phyloP scores from a whole-genome alignment of 2,888 invertebrate species.

The Nemurella pictetii region DNA sequence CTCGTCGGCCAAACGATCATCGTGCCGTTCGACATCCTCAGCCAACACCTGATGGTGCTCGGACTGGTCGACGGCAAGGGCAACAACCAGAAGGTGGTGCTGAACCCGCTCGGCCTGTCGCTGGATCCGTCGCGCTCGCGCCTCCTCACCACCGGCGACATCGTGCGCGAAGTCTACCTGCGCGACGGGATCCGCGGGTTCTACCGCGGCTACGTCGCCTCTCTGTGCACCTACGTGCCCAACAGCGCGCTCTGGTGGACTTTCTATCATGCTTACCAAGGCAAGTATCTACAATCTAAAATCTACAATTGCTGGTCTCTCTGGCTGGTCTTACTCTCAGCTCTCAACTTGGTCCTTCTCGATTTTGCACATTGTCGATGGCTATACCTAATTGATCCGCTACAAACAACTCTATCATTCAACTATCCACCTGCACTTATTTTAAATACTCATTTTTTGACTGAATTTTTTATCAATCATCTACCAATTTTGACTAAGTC shows the following conservation, averaged over 20 bases:
- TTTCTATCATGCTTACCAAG: constrained; percentile 91
- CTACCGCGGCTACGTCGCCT: constrained; percentile 91
- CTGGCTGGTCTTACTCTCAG: no score
- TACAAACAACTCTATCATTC: no score
- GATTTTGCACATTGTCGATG: no score
- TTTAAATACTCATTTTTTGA: no score
- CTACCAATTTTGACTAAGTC: no score
- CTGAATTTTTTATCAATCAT: no score
- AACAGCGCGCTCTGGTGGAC: constrained; percentile 99
- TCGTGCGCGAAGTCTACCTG: constrained; percentile 75
- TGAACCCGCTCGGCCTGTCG: constrained; percentile 77
- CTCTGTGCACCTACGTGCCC: constrained; percentile 90
- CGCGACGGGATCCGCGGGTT: constrained; percentile 85
- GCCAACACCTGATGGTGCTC: constrained; percentile 95
- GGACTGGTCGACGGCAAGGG: constrained; percentile 58
- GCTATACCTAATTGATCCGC: no score
- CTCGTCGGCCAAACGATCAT: constrained; percentile 92
- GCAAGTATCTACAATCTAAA: constrained; percentile 55
- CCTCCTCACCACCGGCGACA: constrained; percentile 70
- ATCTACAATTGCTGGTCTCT: no score
- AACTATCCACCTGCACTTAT: not conserved
- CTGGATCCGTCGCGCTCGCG: constrained; percentile 64
- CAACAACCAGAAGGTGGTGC: constrained; percentile 52
- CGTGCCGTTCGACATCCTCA: constrained; percentile 95
- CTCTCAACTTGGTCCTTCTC: no score